phyloP scores from a whole-genome alignment of 2,888 invertebrate genomes.

The Eupithecia subfuscata region DNA sequence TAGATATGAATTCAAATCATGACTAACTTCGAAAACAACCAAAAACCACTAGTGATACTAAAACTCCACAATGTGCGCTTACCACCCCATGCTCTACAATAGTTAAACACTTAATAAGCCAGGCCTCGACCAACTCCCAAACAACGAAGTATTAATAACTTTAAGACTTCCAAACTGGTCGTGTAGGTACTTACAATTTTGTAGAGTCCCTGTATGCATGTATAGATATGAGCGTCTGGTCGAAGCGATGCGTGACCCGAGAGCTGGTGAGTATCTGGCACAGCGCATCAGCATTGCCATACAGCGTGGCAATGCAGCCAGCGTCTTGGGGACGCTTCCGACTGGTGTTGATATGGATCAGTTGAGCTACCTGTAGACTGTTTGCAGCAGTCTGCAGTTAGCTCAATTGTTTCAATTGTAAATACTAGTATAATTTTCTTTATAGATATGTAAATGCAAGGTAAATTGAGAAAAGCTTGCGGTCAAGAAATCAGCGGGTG shows the following conservation, averaged over 20 bases:
- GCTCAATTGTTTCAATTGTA: too few relatives aligned
- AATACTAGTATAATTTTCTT: too few relatives aligned
- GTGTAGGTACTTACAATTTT: neutral
- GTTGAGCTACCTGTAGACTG: too few relatives aligned
- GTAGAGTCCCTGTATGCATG: neutral
- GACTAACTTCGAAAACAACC: neutral
- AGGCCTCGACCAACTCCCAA: constrained; percentile 57
- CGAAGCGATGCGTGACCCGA: too few relatives aligned
- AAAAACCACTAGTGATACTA: neutral
- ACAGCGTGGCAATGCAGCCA: too few relatives aligned
- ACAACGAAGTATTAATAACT: constrained; percentile 80
- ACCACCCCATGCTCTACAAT: constrained; percentile 40
- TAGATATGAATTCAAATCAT: neutral
- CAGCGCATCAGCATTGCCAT: too few relatives aligned
- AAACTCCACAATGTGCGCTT: constrained; percentile 42
- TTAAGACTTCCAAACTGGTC: constrained; percentile 67
- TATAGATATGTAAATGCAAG: too few relatives aligned
- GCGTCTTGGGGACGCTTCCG: too few relatives aligned
- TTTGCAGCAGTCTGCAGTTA: too few relatives aligned
- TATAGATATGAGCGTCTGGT: too few relatives aligned
- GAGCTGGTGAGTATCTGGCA: too few relatives aligned
- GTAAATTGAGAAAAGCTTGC: neutral
- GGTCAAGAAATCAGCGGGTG: neutral
- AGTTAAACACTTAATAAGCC: constrained; percentile 59
- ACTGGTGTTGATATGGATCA: too few relatives aligned